Evolutionary conservation across 2,888 invertebrate genomes (phyloP), one percentile per base, ranked within the genome.

Genomic region (Apodemia hepburni): DNA sequence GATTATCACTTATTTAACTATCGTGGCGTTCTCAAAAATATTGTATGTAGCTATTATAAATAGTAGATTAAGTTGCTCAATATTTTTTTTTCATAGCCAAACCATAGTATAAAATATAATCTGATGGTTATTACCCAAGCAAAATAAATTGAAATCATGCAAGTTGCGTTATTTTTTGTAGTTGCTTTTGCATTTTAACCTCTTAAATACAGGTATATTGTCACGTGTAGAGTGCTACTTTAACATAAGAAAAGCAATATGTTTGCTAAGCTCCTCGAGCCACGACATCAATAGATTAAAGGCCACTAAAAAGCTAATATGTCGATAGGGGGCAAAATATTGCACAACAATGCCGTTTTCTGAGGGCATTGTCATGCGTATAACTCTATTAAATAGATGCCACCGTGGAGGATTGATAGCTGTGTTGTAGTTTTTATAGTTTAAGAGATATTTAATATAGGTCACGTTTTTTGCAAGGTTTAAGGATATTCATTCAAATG

Each of bases 391-490:
- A 87, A 80, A 80, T 75, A 74, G 73, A 73, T 79, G 71, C 75
- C 73, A 78, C 84, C 83, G 79, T 85, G 78, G 79, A 85, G 76
- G 87, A 88, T 85, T 79, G 88, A 88, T 90, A 78, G 81, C 75
- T 64, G 68, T 64, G 51, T 51, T 51, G 51, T 18, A 22, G 51
- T 66, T 64, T 63, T 63, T 60, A 47, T 38, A 38, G 38, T 49
- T 45, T 59, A 58, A 63, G 61, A 62, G 62, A 65, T 63, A 63
- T 62, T 61, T 66, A 68, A 68, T 66, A 66, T 66, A 66, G 64
- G 62, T 27, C 57, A 58, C 18, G 59, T 66, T 68, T 68, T 69
- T 66, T 65, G 67, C 66, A 64, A 65, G 38, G 15, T 60, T 61
- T 59, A 59, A 59, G 61, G 65, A 68, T 63, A 61, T 60, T 60